Base-by-base conservation (phyloP, 1,140 invertebrate species). In the Nebria ingens region DNA sequence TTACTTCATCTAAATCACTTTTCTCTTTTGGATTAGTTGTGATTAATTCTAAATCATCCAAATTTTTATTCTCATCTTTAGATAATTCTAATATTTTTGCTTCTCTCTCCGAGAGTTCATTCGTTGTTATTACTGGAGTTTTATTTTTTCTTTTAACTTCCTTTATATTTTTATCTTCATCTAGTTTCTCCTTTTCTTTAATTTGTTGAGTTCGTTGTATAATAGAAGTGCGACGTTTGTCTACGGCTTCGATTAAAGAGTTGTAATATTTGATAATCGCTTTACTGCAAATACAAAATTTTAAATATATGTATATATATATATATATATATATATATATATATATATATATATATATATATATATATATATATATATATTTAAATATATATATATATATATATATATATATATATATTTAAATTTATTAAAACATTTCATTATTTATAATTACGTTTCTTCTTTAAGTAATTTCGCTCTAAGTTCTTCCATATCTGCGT, bases 371-470 rank as follows among this genome's bases (percentile, higher is more conserved):
- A n/a, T n/a, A 34, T 34, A 34, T 34, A 34, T n/a, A 34, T 34
- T 34, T 9, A 34, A 34, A 34, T 9, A 34, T n/a, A 34, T 9
- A n/a, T 34, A 34, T 9, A 34, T 34, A 34, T n/a, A n/a, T n/a
- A n/a, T n/a, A n/a, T n/a, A n/a, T n/a, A 34, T 34, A 34, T 34
- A 34, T n/a, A 34, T 34, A 9, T 9, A 34, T 9, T 9, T 9
- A 34, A 6, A 34, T 9, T 6, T 34, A 34, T 9, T 9, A 9
- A 34, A 34, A 34, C 25, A 34, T 9, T 34, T 34, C 6, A 34
- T 9, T 34, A 34, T 9, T 34, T 15, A 55, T 53, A 63, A 63
- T 64, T 64, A 68, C 67, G 66, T 59, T 61, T 69, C 66, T 56
- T 65, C 59, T 13, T 63, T 34, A 17, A 69, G 58, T 21, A 69